phyloP scores from a whole-genome alignment of 2,797 vertebrate genomes.

The Tragelaphus eurycerus region DNA sequence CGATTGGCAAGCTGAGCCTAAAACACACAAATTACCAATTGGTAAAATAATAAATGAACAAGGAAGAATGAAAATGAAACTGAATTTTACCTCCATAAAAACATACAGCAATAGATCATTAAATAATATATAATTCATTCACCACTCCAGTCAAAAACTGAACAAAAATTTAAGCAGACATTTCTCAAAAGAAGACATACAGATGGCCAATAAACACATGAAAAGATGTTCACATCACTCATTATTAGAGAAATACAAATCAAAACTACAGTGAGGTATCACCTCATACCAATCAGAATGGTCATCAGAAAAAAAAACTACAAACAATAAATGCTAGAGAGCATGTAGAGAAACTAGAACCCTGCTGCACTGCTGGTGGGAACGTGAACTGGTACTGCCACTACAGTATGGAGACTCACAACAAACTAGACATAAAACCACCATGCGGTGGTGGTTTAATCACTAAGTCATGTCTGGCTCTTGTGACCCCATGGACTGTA shows the following conservation, averaged over 20 bases:
- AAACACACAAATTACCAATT: neutral
- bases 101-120: neutral
- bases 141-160: neutral
- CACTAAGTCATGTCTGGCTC: neutral
- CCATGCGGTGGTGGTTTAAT: neutral
- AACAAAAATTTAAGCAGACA: neutral
- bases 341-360: neutral
- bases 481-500: neutral
- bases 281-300: neutral
- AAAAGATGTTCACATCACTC: neutral
- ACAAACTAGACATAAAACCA: neutral
- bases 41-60: neutral
- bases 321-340: neutral
- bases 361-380: neutral
- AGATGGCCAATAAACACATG: neutral
- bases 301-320: neutral
- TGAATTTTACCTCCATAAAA: slow-evolving; percentile 9
- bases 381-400: neutral
- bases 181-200: neutral
- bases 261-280: neutral
- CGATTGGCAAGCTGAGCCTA: slow-evolving; percentile 84
- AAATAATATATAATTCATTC: neutral
- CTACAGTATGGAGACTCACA: neutral
- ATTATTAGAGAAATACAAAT: neutral
- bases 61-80: slow-evolving; percentile 14